These are phyloP conservation scores for Papilio protenor DNA, from an alignment of 2,888 invertebrate species.

Conservation along the genomic window DNA sequence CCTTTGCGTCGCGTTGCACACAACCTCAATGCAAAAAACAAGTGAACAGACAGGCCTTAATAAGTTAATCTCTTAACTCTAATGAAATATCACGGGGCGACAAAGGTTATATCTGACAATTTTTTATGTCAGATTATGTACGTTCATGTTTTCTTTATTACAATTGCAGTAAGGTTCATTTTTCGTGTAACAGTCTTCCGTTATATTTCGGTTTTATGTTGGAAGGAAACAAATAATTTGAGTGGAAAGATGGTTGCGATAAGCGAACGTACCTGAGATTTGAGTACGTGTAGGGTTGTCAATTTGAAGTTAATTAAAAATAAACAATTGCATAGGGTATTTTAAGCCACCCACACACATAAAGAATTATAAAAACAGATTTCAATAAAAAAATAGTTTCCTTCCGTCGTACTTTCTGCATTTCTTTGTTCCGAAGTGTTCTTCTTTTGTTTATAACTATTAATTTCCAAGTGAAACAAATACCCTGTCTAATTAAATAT, in stretches of 20 bases:
- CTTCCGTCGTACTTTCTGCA: not conserved
- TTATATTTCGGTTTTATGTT: conserved; percentile 51
- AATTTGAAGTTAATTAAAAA: conserved; percentile 20
- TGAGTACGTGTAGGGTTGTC: conserved; percentile 61
- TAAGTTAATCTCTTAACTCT: conserved; percentile 74
- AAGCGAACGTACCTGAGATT: conserved; percentile 66
- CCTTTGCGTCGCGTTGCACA: conserved; percentile 15
- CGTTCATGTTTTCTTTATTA: conserved; percentile 38
- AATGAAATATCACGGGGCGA: conserved; percentile 74
- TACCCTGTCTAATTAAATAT: not conserved
- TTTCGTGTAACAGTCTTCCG: conserved; percentile 33
- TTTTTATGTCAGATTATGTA: conserved; percentile 46
- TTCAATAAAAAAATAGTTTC: not conserved
- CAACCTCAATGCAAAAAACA: conserved; percentile 48
- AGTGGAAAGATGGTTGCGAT: conserved; percentile 72
- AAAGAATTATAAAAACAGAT: not conserved
- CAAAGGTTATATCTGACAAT: conserved; percentile 56
- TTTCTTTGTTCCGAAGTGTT: not conserved
- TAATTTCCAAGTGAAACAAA: not conserved
- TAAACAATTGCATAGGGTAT: not conserved
- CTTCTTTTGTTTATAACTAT: not conserved
- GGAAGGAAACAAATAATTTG: conserved; percentile 69
- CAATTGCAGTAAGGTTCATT: conserved; percentile 42
- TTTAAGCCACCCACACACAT: not conserved
- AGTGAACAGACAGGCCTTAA: conserved; percentile 60